Evolutionary conservation across 2,113 vertebrate species (phyloP).

Genomic region (Bombycilla garrulus): DNA sequence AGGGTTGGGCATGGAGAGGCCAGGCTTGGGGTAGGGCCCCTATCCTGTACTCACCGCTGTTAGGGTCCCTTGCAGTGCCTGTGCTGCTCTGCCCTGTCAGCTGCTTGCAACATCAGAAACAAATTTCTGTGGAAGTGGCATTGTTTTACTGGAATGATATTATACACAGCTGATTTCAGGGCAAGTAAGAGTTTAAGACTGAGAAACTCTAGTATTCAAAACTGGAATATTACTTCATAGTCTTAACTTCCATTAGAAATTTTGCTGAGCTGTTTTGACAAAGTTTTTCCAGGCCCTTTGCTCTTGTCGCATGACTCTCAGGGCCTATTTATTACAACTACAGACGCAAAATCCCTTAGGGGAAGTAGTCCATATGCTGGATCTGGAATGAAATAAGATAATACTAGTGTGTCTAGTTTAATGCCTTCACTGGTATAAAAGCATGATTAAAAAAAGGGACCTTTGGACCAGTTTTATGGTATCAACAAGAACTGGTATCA

Average conservation of each 20-base stretch:
- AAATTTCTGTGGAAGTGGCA: neutral
- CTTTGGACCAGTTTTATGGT: neutral
- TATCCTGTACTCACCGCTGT: neutral
- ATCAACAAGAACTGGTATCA: neutral
- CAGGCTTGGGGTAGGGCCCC: neutral
- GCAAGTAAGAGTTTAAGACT: neutral
- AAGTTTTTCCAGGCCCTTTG: conserved; percentile 3
- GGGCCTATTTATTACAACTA: neutral
- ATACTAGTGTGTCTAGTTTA: neutral
- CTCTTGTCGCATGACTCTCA: neutral
- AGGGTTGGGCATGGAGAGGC: neutral
- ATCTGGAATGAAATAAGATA: neutral
- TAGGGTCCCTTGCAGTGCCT: neutral
- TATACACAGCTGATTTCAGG: neutral
- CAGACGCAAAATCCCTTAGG: neutral
- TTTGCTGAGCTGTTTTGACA: neutral
- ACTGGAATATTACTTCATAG: neutral
- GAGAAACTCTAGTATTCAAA: neutral
- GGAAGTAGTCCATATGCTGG: neutral
- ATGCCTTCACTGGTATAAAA: neutral
- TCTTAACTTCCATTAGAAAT: neutral
- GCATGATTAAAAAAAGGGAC: neutral
- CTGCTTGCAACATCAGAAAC: neutral
- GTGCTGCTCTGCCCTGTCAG: neutral
- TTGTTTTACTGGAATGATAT: neutral